Evolutionary conservation across 2,797 vertebrate species (phyloP), one percentile per base, ranked within the genome.

Genomic region (Phoeniculus purpureus): DNA sequence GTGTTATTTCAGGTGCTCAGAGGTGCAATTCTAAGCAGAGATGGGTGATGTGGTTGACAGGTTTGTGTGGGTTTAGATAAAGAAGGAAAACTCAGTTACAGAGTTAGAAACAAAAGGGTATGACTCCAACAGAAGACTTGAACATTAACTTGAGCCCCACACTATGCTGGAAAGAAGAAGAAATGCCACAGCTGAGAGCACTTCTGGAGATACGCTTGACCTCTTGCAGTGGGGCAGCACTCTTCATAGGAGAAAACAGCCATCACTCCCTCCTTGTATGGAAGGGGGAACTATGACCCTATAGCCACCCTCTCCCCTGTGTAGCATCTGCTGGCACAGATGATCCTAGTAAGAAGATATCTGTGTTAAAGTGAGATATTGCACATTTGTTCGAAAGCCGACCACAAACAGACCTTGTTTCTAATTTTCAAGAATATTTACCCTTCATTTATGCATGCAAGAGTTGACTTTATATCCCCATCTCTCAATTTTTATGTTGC

Each of bases 1-100:
- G 34, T 93, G 83, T 94, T 92, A 76, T 94, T 96, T 93, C 92
- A 96, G 94, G 77, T 95, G 93, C 48, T 82, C 67, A 77, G 67
- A 87, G 59, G 59, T 92, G 50, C 55, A 58, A 59, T 93, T 86
- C 76, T 72, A 87, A 47, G 15, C 45, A 94, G 85, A 86, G 58
- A 75, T 52, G 65, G 89, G 77, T 68, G 83, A 91, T 89, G 75
- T 9, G 3, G 65, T 93, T 92, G 81, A 91, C 88, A 60, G 71
- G 66, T 84, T 88, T 94, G 72, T 32, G 79, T 77, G 60, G 59
- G 31, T 92, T 91, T 81, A 91, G 91, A 90, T 93, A 91, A 93
- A 79, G 80, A 83, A 59, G n/a, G n/a, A 87, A 91, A 91, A 64
- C 43, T 54, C 85, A 74, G 67, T 58, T 2, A 0, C 18, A 58